Percentiles rank a stretch among this genome's conserved stretches.
phyloP scores from a whole-genome alignment of 2,797 vertebrate species.

The Acrossocheilus wenchowensis region DNA sequence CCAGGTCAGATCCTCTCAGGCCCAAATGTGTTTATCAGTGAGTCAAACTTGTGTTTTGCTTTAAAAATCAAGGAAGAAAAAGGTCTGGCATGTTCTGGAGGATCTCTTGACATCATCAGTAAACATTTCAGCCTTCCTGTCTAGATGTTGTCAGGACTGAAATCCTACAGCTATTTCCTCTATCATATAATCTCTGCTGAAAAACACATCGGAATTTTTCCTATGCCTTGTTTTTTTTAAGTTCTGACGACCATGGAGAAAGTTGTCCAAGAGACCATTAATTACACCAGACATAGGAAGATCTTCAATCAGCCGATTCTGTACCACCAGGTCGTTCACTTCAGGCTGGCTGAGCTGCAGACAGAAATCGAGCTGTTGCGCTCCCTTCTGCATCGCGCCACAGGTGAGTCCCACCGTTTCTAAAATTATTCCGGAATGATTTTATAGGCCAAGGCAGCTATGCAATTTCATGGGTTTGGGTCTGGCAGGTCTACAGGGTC shows the following conservation, averaged over 20 bases:
- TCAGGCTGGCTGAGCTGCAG: constrained; percentile 85
- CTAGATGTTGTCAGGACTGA: background rate
- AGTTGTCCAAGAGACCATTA: constrained; percentile 82
- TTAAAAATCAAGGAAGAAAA: background rate
- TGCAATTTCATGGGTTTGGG: constrained; percentile 24
- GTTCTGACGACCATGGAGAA: constrained; percentile 81
- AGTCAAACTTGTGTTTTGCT: background rate
- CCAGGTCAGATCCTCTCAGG: background rate
- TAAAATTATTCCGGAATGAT: background rate
- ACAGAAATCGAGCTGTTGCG: constrained; percentile 88
- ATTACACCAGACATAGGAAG: constrained; percentile 83
- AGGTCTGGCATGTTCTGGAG: background rate
- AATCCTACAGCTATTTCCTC: background rate
- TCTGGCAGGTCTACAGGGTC: background rate
- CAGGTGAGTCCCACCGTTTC: constrained; percentile 71
- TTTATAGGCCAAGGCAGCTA: constrained; percentile 15
- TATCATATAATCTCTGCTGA: constrained; percentile 3
- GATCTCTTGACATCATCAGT: background rate
- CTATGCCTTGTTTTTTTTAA: constrained; percentile 56
- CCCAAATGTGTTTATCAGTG: constrained; percentile 6
- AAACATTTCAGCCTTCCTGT: constrained; percentile 4
- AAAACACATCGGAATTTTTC: constrained; percentile 7
- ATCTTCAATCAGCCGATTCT: constrained; percentile 82
- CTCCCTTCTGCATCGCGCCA: constrained; percentile 79
- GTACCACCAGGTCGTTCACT: constrained; percentile 85